Evolutionary conservation across 2,113 vertebrate genomes (phyloP), one percentile per base, ranked within the genome.

Genomic region (Psilopsiagon aurifrons): DNA sequence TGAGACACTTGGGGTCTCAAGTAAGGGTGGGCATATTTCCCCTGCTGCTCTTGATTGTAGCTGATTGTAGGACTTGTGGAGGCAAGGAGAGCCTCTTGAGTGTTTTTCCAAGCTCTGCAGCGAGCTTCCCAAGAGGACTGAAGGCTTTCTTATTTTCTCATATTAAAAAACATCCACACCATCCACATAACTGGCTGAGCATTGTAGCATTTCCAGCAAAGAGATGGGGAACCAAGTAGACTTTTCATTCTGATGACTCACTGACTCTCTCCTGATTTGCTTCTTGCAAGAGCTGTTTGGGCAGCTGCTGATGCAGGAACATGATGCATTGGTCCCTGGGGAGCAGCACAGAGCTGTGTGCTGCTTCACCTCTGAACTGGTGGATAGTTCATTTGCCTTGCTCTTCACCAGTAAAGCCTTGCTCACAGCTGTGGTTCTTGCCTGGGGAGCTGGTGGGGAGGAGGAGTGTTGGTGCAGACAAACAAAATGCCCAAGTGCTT

Each of bases 181-280:
- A 54, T 90, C 70, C 44, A 83, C 92, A 67, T 85, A 85, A 79
- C 63, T 62, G 78, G 25, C 70, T 82, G 55, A 57, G 44, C 41
- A 22, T 22, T 47, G 41, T 51, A 41, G 63, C 0, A 0, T 95
- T 96, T 90, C 78, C 90, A 92, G 84, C 63, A 33, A 39, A 86
- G 93, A 74, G 82, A 57, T 49, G 44, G 54, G 69, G 70, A 91
- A 57, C 47, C 28, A 85, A 87, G 75, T 82, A 94, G 78, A 67
- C 68, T 91, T 94, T 71, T 85, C 39, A 13, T 83, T 83, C 54
- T 94, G 84, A 82, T 96, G 94, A 95, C 67, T 96, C 95, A 96
- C 82, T 79, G 74, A 39, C 81, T 85, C 17, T 94, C 85, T 92
- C 51, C 86, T 89, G 86, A 73, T 92, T 63, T 80, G 78, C 43